Percentiles rank a stretch among this genome's conserved stretches.
phyloP scores from a whole-genome alignment of 1,140 invertebrate species.

The Magallana gigas region DNA sequence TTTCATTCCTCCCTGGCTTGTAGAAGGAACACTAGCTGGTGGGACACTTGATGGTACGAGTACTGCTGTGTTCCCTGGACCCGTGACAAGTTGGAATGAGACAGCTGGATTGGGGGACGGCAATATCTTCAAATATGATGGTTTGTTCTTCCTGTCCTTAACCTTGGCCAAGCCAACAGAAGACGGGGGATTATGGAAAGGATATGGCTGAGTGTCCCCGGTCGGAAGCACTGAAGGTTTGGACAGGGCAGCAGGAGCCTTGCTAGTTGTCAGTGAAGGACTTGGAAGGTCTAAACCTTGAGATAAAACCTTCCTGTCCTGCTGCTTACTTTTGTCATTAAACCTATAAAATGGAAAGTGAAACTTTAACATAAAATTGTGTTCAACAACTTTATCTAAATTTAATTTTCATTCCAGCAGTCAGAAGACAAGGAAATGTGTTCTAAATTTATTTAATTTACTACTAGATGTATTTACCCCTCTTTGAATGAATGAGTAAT shows the following conservation, averaged over 20 bases:
- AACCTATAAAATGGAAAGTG: slow-evolving; percentile 24
- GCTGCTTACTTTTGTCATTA: slow-evolving; percentile 21
- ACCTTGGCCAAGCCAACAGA: slow-evolving; percentile 44
- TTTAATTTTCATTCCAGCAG: background rate
- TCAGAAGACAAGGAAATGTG: background rate
- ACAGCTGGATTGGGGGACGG: background rate
- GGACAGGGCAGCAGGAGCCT: background rate
- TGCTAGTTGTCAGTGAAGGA: background rate
- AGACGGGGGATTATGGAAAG: slow-evolving; percentile 8
- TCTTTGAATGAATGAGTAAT: too few species aligned
- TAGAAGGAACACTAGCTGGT: background rate
- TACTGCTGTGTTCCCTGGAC: background rate
- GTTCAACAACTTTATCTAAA: background rate
- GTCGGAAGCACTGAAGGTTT: slow-evolving; percentile 3
- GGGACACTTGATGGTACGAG: background rate
- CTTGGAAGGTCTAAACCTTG: slow-evolving; percentile 32
- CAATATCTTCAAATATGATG: too few species aligned
- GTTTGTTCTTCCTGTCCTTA: background rate
- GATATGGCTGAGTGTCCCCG: background rate
- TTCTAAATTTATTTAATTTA: background rate
- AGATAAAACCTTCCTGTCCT: slow-evolving; percentile 34
- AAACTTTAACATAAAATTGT: background rate
- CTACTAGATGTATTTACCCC: background rate
- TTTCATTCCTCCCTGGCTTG: background rate
- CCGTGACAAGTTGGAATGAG: background rate